Base-by-base conservation (phyloP, 2,113 vertebrate genomes). In the Oncorhynchus keta region DNA sequence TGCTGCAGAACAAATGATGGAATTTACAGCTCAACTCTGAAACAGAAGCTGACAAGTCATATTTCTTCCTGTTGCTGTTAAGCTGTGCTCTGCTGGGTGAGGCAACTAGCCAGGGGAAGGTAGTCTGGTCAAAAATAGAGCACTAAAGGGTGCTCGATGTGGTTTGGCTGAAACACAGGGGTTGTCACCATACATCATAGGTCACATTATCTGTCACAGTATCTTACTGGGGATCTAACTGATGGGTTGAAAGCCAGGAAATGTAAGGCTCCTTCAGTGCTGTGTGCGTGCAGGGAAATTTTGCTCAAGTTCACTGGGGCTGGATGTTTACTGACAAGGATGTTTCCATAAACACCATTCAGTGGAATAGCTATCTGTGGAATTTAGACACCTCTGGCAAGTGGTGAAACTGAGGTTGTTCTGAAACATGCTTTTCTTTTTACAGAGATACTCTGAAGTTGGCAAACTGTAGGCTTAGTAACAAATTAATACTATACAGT, bases 311-410 rank as follows among this genome's bases (percentile, higher is more conserved):
- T 64, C 62, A 48, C 18, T 7, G 35, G 66, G 39, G 39, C 39
- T 45, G 39, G 39, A 45, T 45, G 39, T 11, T 45, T 39, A 9
- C 39, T 35, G 49, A n/a, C 45, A 32, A 62, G 74, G 20, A 14
- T 48, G 12, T 51, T 59, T 64, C 13, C 39, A 51, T 62, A 71
- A 75, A 75, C 68, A 75, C 49, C 48, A 79, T 22, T 74, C 68
- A 72, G 64, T 69, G 16, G 57, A 75, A 69, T 75, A 68, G 70
- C 51, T 13, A 71, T 76, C 64, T 39, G 64, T 65, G 26, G 39
- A 30, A 12, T 35, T 69, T 35, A 72, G 45, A 28, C 20, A 62
- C 16, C 12, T 18, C 51, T 55, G 12, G 3, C 51, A 55, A 55
- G 39, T 45, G 39, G 39, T 45, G 39, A 45, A 45, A 45, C 9